phyloP scores from a whole-genome alignment of 1,140 invertebrate genomes.

The Ctenoplectra terminalis region DNA sequence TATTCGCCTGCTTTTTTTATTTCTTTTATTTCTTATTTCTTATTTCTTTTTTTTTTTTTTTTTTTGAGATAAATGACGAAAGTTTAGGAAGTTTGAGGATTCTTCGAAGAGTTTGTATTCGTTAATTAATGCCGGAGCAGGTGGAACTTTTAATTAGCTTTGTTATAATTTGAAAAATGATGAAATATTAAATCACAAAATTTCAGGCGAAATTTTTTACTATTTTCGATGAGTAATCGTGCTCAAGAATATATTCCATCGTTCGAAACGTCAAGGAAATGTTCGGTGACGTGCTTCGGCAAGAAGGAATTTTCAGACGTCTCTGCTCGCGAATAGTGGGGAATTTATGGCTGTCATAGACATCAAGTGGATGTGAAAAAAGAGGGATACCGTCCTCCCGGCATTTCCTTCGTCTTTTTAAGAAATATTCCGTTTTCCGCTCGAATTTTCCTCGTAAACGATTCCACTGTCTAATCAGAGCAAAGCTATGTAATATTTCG shows the following conservation, averaged over 20 bases:
- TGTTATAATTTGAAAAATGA: no score
- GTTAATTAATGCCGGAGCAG: no score
- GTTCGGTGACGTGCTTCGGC: conserved; percentile 9
- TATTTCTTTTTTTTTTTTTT: not conserved
- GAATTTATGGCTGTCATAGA: conserved; percentile 46
- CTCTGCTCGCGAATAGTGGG: not conserved
- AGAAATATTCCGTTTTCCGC: conserved; percentile 9
- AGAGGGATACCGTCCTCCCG: not conserved
- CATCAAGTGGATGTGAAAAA: not conserved
- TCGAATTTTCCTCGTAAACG: not conserved
- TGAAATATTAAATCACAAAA: no score
- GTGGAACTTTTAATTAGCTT: no score
- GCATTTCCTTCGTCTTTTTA: conserved; percentile 25
- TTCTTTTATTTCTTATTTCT: no score
- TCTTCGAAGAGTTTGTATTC: no score
- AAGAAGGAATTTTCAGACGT: conserved; percentile 51
- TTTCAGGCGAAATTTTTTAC: not conserved
- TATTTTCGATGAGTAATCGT: conserved; percentile 40
- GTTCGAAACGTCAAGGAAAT: conserved; percentile 4
- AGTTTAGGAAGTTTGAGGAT: no score
- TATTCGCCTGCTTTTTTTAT: no score
- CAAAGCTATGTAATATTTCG: not conserved
- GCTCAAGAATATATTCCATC: conserved; percentile 25
- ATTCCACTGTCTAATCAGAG: conserved; percentile 53
- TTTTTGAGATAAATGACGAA: not conserved